Evolutionary conservation across 1,140 invertebrate genomes (phyloP).

Genomic region (Thrips palmi): DNA sequence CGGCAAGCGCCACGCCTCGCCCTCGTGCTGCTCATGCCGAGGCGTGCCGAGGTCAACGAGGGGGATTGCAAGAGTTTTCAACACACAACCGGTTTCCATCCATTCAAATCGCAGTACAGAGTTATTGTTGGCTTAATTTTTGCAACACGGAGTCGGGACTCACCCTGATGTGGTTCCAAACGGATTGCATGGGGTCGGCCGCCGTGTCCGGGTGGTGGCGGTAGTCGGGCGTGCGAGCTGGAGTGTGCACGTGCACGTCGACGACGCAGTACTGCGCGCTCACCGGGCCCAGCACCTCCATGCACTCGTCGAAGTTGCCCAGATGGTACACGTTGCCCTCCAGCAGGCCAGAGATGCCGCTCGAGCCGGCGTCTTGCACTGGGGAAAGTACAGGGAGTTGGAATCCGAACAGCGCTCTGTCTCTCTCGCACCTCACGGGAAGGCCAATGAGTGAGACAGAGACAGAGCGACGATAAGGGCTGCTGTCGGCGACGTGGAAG

Average conservation of each 20-base stretch:
- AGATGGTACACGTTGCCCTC: conserved; percentile 19
- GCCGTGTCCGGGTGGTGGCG: conserved; percentile 18
- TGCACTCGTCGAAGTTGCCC: conserved; percentile 25
- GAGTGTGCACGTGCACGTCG: conserved; percentile 18
- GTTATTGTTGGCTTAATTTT: too few relatives aligned
- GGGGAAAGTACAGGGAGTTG: conserved; percentile 13
- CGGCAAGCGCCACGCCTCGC: conserved; percentile 20
- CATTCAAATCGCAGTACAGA: background rate
- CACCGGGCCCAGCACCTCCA: conserved; percentile 22
- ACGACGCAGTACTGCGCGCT: conserved; percentile 33
- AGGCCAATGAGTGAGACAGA: background rate
- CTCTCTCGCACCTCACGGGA: background rate
- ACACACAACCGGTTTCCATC: conserved; percentile 2
- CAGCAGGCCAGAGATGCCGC: conserved; percentile 18
- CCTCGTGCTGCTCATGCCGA: conserved; percentile 21
- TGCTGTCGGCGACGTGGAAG: background rate
- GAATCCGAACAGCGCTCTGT: conserved; percentile 2
- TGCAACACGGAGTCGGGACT: too few relatives aligned
- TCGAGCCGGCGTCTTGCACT: conserved; percentile 24
- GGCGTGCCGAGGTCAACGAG: background rate
- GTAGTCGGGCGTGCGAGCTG: too few relatives aligned
- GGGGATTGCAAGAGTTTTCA: background rate
- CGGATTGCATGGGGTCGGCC: conserved; percentile 25
- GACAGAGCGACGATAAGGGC: background rate
- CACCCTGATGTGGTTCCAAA: conserved; percentile 32